Percentiles rank a stretch among this genome's conserved stretches.
phyloP scores from a whole-genome alignment of 2,797 vertebrate genomes.

The Mus spretus region DNA sequence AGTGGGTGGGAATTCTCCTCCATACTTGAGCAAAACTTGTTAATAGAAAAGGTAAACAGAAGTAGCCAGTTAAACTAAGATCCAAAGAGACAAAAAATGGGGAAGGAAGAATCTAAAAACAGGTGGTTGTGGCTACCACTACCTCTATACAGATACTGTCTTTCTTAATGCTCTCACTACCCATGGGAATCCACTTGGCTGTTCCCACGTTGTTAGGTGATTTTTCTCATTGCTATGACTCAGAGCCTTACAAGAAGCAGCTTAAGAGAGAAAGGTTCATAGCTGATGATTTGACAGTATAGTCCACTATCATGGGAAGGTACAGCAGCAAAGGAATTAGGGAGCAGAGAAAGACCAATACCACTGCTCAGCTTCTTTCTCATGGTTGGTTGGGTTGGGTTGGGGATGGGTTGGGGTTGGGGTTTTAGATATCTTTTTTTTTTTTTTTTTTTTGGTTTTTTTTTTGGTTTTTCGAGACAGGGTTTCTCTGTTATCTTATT shows the following conservation, averaged over 20 bases:
- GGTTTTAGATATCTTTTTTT: too few relatives aligned
- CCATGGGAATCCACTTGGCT: too few relatives aligned
- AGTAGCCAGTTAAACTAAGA: not conserved
- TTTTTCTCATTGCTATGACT: not conserved
- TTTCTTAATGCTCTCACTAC: not conserved
- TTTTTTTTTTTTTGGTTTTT: too few relatives aligned
- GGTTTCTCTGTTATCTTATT: too few relatives aligned
- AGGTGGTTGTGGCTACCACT: not conserved
- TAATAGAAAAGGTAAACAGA: not conserved
- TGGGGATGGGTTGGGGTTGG: too few relatives aligned
- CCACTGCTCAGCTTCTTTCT: not conserved
- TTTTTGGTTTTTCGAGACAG: too few relatives aligned
- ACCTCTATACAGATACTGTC: accelerated
- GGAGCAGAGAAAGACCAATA: not conserved
- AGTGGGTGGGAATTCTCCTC: not conserved
- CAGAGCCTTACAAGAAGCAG: not conserved
- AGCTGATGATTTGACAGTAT: not conserved
- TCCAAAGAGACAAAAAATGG: not conserved
- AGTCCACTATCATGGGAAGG: not conserved
- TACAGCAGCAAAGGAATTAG: accelerated
- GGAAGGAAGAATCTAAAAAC: not conserved
- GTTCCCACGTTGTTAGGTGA: not conserved
- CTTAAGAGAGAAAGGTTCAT: not conserved
- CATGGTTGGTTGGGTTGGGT: too few relatives aligned
- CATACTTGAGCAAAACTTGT: not conserved